Conservation (phyloP, 2,113 vertebrate genomes). For the Lepus americanus region DNA sequence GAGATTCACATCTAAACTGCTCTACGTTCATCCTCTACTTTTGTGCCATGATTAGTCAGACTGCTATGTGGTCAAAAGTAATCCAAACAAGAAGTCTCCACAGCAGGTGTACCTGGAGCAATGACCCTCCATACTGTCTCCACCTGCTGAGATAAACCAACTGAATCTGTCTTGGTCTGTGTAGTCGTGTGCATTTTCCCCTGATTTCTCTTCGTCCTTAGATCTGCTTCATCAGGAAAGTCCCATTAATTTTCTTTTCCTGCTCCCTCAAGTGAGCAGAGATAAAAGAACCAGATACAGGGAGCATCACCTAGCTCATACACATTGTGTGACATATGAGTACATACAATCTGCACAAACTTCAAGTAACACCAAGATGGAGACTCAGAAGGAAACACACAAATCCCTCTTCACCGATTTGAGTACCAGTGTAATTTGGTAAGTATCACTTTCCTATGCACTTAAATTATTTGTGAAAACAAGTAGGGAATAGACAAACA, state of each 20-base stretch:
- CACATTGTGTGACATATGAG: not conserved
- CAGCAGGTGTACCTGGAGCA: not conserved
- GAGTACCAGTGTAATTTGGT: not conserved
- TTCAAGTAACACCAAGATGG: not conserved
- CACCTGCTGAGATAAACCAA: not conserved
- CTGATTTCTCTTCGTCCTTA: not conserved
- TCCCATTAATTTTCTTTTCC: not conserved
- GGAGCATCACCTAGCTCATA: not conserved
- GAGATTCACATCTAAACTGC: not conserved
- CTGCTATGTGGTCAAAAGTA: not conserved
- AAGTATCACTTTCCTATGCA: not conserved
- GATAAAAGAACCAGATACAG: not conserved
- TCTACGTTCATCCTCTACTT: not conserved
- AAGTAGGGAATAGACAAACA: not conserved
- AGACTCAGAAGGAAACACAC: not conserved
- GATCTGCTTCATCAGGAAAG: not conserved
- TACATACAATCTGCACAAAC: not conserved
- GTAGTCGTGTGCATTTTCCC: not conserved
- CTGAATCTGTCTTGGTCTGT: not conserved
- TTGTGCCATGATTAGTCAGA: not conserved
- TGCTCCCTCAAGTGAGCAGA: not conserved
- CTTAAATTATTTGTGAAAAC: constrained; percentile 52
- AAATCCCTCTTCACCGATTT: not conserved
- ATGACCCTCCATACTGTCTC: not conserved
- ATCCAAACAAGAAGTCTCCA: not conserved